Evolutionary conservation across 2,888 invertebrate genomes (phyloP).

Genomic region (Pandemis corylana): DNA sequence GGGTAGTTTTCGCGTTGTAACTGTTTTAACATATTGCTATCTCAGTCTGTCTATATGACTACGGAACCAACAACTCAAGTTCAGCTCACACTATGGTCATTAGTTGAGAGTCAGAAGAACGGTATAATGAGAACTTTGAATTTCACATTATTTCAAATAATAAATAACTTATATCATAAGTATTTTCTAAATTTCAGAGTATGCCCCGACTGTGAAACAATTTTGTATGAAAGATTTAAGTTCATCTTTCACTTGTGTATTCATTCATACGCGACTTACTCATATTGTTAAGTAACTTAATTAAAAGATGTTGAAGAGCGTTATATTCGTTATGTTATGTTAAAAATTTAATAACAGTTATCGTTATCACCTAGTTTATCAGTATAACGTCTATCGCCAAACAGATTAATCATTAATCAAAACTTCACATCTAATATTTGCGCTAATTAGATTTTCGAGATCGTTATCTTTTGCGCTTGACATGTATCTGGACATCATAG

Average conservation of each 20-base stretch:
- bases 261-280: too few species aligned
- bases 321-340: neutral
- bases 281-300: too few species aligned
- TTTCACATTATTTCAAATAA: too few species aligned
- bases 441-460: neutral
- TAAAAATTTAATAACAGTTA: neutral
- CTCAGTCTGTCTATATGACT: neutral
- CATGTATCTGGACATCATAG: neutral
- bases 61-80: neutral
- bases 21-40: neutral
- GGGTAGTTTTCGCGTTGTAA: neutral
- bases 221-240: too few species aligned
- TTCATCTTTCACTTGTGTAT: too few species aligned
- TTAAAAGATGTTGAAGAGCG: neutral
- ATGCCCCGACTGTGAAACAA: too few species aligned
- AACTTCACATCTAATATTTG: neutral
- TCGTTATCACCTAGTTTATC: constrained; percentile 5
- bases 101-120: too few species aligned
- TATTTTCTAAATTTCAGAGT: too few species aligned
- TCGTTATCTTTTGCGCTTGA: neutral
- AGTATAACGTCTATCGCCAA: neutral
- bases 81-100: too few species aligned
- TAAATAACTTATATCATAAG: too few species aligned
- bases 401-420: neutral
- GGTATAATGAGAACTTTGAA: too few species aligned